A percentile compares a stretch with the other conserved stretches of the same genome.
phyloP scores from a whole-genome alignment of 1,140 invertebrate genomes.

The Aricia agestis region DNA sequence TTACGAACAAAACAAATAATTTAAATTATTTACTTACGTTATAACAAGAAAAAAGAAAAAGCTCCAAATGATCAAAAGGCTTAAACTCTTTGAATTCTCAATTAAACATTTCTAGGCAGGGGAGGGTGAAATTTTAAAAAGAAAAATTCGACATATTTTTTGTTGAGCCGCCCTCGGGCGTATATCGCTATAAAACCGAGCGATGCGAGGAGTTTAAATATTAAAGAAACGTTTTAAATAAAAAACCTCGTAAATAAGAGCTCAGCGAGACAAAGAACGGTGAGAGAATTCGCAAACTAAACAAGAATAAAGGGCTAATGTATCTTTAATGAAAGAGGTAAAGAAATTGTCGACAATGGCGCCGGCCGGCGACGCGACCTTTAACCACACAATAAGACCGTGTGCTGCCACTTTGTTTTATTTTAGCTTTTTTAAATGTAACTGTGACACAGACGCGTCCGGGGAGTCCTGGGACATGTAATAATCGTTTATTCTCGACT shows the following conservation, averaged over 20 bases:
- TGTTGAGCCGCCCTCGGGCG: background rate
- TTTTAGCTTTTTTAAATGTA: constrained; percentile 11
- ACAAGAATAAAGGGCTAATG: constrained; percentile 67
- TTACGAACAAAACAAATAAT: background rate
- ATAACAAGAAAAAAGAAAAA: background rate
- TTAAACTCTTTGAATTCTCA: constrained; percentile 1
- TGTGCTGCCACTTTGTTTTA: constrained; percentile 21
- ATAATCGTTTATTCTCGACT: background rate
- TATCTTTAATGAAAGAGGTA: constrained; percentile 62
- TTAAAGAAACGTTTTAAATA: constrained; percentile 60
- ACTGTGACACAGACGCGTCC: background rate
- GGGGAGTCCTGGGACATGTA: background rate
- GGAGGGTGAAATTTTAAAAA: background rate
- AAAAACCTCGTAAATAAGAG: constrained; percentile 71
- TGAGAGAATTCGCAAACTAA: constrained; percentile 64
- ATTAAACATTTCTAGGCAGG: background rate
- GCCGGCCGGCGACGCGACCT: constrained; percentile 28
- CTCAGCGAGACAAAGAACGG: constrained; percentile 71
- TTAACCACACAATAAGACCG: constrained; percentile 33
- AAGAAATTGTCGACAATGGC: constrained; percentile 32
- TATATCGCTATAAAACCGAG: constrained; percentile 6
- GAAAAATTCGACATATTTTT: background rate
- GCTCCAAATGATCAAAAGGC: background rate
- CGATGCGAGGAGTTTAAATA: constrained; percentile 10
- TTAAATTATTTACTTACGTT: background rate